Base-by-base conservation (phyloP, 2,888 invertebrate species). In the Lepidocyrtoides sp. region DNA sequence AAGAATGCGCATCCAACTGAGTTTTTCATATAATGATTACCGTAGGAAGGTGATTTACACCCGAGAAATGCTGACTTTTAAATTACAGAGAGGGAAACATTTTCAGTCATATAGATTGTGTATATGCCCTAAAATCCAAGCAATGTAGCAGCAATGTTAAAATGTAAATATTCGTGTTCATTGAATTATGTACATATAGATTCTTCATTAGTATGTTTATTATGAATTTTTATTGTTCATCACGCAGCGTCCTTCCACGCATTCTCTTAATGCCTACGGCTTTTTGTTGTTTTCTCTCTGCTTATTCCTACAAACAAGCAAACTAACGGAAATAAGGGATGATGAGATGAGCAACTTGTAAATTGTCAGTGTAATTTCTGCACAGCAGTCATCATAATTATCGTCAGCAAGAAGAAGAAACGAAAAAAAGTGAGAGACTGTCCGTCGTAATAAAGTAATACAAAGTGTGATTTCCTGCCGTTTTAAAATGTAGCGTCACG, bases 401-500 rank as follows among this genome's bases (percentile, higher is more conserved):
- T 44, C 63, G 12, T 14, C 63, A 63, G 29, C n/a, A 26, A 72
- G 0, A 23, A 41, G 20, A 72, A 41, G n/a, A n/a, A n/a, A n/a
- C n/a, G n/a, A n/a, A n/a, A n/a, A 32, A 36, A 14, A 32, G 12
- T 36, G 12, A 63, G 29, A 29, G 29, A 29, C 29, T 63, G 63
- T 63, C 51, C 54, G 77, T 32, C 51, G 51, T 48, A 83, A 83
- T 44, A 83, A 66, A 83, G 66, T 41, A 66, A 83, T 83, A 41
- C 36, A 60, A 66, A 88, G 88, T 79, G 88, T 88, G 88, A 88
- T 81, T 88, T 88, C 88, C 88, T 79, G 88, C 41, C 75, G 86
- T 69, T 85, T 72, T 72, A 77, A 77, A 26, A 77, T 77, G 77
- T 77, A 77, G 20, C 54, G 51, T 77, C 77, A 77, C 51, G 51